Conservation (phyloP, 2,113 vertebrate genomes). For the Pelmatolapia mariae region DNA sequence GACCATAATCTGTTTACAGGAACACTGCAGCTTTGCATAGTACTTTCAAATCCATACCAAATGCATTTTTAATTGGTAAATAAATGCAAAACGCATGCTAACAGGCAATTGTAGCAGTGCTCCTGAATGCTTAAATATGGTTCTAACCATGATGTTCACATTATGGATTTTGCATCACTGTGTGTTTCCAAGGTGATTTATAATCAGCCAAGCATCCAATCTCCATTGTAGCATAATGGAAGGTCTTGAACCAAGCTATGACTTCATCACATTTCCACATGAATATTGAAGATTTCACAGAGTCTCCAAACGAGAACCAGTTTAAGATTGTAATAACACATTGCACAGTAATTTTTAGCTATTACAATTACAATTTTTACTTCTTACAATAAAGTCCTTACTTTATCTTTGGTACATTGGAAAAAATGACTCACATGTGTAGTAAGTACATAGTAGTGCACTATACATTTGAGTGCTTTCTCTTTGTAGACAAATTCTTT, state of each 20-base stretch:
- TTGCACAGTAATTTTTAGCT: neutral
- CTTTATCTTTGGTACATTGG: neutral
- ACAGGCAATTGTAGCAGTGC: slow-evolving; percentile 61
- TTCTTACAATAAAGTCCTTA: neutral
- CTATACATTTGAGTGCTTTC: neutral
- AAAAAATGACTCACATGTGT: neutral
- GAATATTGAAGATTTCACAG: slow-evolving; percentile 36
- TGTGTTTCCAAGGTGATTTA: slow-evolving; percentile 72
- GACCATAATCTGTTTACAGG: slow-evolving; percentile 73
- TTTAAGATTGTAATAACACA: neutral
- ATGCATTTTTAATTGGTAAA: slow-evolving; percentile 77
- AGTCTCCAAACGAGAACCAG: neutral
- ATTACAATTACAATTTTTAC: neutral
- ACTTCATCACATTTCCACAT: slow-evolving; percentile 61
- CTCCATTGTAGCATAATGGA: slow-evolving; percentile 47
- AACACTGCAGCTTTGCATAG: slow-evolving; percentile 68
- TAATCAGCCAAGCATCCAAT: slow-evolving; percentile 59
- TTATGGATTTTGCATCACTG: slow-evolving; percentile 71
- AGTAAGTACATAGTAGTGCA: neutral
- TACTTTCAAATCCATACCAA: slow-evolving; percentile 76
- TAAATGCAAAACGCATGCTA: slow-evolving; percentile 74
- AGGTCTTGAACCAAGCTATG: slow-evolving; percentile 44
- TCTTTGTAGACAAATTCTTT: neutral
- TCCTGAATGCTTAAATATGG: slow-evolving; percentile 69
- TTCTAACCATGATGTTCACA: slow-evolving; percentile 65